phyloP scores from a whole-genome alignment of 2,888 invertebrate genomes.

The Mellilla xanthometata region DNA sequence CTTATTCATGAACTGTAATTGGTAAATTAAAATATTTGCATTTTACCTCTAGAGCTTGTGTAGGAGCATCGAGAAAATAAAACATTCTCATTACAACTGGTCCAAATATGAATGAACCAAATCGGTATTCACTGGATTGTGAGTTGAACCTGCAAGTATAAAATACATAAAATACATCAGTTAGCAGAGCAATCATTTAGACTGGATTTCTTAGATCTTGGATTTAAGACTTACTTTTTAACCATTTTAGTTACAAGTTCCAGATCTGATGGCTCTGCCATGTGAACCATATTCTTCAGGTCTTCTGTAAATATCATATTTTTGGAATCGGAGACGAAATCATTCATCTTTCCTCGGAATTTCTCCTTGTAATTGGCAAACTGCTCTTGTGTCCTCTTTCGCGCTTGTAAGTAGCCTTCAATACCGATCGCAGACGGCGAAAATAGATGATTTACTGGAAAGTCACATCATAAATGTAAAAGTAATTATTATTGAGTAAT shows the following conservation, averaged over 20 bases:
- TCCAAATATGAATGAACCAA: conserved; percentile 92
- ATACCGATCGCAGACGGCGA: conserved; percentile 84
- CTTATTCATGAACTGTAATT: too few relatives aligned
- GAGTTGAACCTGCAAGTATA: conserved; percentile 85
- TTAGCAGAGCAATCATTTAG: too few relatives aligned
- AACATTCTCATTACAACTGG: conserved; percentile 92
- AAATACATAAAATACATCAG: not conserved
- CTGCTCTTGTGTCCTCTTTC: conserved; percentile 81
- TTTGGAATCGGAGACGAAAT: conserved; percentile 80
- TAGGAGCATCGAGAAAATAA: conserved; percentile 86
- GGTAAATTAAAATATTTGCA: too few relatives aligned
- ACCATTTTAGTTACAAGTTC: conserved; percentile 86
- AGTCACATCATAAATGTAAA: not conserved
- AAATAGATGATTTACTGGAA: conserved; percentile 73
- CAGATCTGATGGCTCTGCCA: conserved; percentile 85
- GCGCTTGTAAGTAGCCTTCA: conserved; percentile 79
- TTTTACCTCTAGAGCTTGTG: conserved; percentile 83
- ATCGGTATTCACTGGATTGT: conserved; percentile 87
- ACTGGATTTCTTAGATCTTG: too few relatives aligned
- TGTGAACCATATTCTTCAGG: conserved; percentile 90
- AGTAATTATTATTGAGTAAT: not conserved
- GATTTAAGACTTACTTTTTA: conserved; percentile 84
- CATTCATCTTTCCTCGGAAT: conserved; percentile 87
- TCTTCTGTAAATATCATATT: conserved; percentile 93
- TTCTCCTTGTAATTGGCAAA: conserved; percentile 84